Evolutionary conservation across 2,888 invertebrate genomes (phyloP), one percentile per base, ranked within the genome.

Genomic region (Agrochola litura): DNA sequence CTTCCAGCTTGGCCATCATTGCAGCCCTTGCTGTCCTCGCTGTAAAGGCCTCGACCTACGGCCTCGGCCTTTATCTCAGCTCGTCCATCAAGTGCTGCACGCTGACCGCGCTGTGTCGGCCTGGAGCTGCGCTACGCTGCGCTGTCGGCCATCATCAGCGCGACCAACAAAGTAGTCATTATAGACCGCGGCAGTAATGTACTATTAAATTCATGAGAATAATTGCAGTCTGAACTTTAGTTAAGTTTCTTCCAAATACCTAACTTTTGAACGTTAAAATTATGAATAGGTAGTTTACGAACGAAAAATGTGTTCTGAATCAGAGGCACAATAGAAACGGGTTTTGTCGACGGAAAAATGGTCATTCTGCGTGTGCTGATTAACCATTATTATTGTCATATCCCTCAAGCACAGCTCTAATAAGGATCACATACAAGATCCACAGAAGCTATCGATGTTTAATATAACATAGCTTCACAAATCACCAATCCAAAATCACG

Each of bases 401-500:
- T 16, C 8, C 16, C 10, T 46, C 10, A 46, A 41, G 9, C 25
- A n/a, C 19, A 43, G 16, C 6, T 41, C 6, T 37, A 37, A 8
- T 8, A 30, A 14, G 9, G 25, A 58, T 25, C 46, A 22, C 22
- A 19, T 37, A 9, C 6, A 25, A 58, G 6, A 9, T 6, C 16
- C 9, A n/a, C 22, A 22, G 19, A 64, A 25, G 16, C 9, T 49
- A 22, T 12, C 49, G 10, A 41, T 16, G 2, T 60, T 19, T 49
- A 14, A 37, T 30, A 52, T 22, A 14, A 68, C n/a, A 54, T 63
- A 37, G 16, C 19, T 49, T 52, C 41, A 52, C 84, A 87, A 90
- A 88, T 91, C 88, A 88, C 87, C 88, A 89, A 91, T 90, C 90
- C 86, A 86, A 89, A 91, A 90, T 91, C 90, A 90, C 79, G 74